These are phyloP conservation scores for Chromis chromis DNA, from an alignment of 2,797 vertebrate species.

Conservation along the genomic window DNA sequence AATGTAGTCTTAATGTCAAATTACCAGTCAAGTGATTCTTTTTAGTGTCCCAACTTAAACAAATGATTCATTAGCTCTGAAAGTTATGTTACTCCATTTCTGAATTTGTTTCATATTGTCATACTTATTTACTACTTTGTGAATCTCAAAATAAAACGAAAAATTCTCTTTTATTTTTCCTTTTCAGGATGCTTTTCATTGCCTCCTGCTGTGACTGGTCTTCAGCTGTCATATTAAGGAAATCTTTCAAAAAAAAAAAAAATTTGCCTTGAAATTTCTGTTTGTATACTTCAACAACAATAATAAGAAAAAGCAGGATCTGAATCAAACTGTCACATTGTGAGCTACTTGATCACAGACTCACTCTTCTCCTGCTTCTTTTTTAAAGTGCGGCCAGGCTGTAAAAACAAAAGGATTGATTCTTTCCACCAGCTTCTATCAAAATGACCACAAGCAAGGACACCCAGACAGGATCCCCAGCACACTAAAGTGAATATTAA, in stretches of 20 bases:
- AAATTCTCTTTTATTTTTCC: not conserved
- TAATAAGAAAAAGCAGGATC: constrained; percentile 6
- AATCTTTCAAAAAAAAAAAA: constrained; percentile 8
- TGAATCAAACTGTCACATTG: constrained; percentile 19
- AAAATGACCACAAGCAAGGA: constrained; percentile 69
- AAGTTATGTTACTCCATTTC: too few species aligned
- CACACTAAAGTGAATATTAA: constrained; percentile 78
- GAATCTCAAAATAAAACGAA: not conserved
- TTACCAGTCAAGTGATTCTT: too few species aligned
- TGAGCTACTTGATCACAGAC: constrained; percentile 28
- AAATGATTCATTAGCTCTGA: too few species aligned
- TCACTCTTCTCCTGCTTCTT: not conserved
- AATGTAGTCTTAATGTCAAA: too few species aligned
- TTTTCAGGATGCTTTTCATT: constrained; percentile 6
- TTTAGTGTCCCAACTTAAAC: too few species aligned
- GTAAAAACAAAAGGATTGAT: constrained; percentile 49
- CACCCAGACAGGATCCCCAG: constrained; percentile 55
- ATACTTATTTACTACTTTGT: not conserved
- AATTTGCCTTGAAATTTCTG: constrained; percentile 13
- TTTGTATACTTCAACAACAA: constrained; percentile 1
- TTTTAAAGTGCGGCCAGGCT: not conserved
- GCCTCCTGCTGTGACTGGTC: constrained; percentile 1
- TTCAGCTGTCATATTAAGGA: constrained; percentile 32
- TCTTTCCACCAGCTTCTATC: constrained; percentile 47
- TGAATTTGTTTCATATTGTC: too few species aligned